These are phyloP conservation scores for Isaurus tuberculatus DNA, from an alignment of 92 coral and sea anemone species.

Conservation along the genomic window DNA sequence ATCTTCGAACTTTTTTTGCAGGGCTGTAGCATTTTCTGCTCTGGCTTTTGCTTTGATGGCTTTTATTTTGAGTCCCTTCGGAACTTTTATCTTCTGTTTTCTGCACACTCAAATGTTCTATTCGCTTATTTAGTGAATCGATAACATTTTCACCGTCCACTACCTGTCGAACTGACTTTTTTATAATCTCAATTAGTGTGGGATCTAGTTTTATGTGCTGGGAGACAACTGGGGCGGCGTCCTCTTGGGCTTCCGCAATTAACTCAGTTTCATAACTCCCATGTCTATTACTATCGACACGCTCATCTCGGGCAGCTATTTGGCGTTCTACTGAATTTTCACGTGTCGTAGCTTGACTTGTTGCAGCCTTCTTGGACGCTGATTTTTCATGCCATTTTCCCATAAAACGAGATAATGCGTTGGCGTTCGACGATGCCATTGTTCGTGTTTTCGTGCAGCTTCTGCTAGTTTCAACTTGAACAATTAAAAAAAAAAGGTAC, in stretches of 20 bases:
- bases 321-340: not conserved
- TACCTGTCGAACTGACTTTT: not conserved
- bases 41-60: constrained; percentile 49
- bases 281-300: not conserved
- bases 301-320: constrained; percentile 6
- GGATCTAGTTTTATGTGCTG: not conserved
- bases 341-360: not conserved
- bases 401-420: not conserved
- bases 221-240: not conserved
- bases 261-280: not conserved
- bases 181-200: not conserved
- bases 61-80: constrained; percentile 50
- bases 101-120: not conserved
- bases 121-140: not conserved
- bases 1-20: constrained; percentile 54
- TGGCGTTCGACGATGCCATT: not conserved
- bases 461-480: too few species aligned
- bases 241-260: not conserved
- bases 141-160: not conserved
- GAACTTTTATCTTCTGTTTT: not conserved
- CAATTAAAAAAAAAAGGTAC: too few species aligned
- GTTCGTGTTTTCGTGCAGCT: not conserved
- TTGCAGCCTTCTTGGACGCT: not conserved
- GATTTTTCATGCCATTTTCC: not conserved
- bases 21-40: constrained; percentile 36